phyloP scores from a whole-genome alignment of 2,888 invertebrate genomes.

The Cerastoderma edule region DNA sequence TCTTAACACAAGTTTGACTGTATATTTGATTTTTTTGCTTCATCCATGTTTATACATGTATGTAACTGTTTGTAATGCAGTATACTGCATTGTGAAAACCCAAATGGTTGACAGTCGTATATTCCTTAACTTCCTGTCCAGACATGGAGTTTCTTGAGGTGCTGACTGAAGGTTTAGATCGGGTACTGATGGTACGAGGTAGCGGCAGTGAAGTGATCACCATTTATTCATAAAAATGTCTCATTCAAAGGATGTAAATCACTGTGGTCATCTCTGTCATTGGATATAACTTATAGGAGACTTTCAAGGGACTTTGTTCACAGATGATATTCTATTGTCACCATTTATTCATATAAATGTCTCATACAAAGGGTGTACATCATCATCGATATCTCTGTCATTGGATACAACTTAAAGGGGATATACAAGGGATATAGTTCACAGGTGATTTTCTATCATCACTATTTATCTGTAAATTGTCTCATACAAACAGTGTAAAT shows the following conservation, averaged over 20 bases:
- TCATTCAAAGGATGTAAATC: no score
- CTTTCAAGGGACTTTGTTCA: neutral
- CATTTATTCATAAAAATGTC: conserved; percentile 93
- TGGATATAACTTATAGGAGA: neutral
- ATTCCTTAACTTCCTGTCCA: conserved; percentile 80
- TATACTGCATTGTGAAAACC: no score
- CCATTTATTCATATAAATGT: neutral
- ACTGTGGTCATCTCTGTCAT: neutral
- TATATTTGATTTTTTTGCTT: no score
- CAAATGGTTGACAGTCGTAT: no score
- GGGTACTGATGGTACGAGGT: conserved; percentile 98
- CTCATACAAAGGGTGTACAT: neutral
- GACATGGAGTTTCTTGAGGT: conserved; percentile 99
- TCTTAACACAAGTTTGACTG: no score
- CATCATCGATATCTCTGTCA: neutral
- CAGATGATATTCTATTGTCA: neutral
- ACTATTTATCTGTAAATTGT: neutral
- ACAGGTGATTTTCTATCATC: neutral
- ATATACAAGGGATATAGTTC: neutral
- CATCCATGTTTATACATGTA: no score
- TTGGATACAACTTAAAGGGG: neutral
- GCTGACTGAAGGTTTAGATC: conserved; percentile 97
- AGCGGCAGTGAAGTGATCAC: conserved; percentile 99
- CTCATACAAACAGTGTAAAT: neutral
- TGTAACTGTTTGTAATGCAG: no score